Evolutionary conservation across 1,140 invertebrate species (phyloP).

Genomic region (Zaprionus tsacasi): DNA sequence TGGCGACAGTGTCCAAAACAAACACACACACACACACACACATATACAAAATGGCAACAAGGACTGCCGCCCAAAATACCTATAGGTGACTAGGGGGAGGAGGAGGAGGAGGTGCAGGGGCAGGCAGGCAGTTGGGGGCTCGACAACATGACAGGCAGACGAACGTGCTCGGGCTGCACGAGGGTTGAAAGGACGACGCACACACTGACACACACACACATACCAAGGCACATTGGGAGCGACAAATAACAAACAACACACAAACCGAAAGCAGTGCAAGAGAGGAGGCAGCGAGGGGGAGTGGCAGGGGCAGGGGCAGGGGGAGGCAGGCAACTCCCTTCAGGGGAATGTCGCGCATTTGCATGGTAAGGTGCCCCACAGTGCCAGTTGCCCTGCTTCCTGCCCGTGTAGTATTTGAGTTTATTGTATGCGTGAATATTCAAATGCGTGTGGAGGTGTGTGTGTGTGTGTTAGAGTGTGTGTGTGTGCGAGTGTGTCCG

Average conservation of each 20-base stretch:
- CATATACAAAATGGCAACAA: constrained; percentile 71
- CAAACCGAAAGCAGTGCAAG: constrained; percentile 55
- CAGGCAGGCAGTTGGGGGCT: constrained; percentile 1
- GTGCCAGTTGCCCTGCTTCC: constrained; percentile 6
- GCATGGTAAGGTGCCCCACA: constrained; percentile 45
- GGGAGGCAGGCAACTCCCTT: constrained; percentile 39
- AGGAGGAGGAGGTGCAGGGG: no score
- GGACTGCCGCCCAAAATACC: constrained; percentile 49
- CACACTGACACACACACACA: constrained; percentile 29
- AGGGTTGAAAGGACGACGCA: constrained; percentile 71
- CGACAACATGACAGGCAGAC: constrained; percentile 56
- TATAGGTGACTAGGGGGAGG: constrained; percentile 4
- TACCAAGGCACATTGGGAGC: constrained; percentile 52
- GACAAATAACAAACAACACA: constrained; percentile 76
- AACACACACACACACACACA: constrained; percentile 38
- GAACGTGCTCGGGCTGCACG: constrained; percentile 46
- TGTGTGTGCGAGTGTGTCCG: constrained; percentile 46
- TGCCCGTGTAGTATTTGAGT: constrained; percentile 57
- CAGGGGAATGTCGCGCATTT: constrained; percentile 68
- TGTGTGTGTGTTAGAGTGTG: constrained; percentile 18
- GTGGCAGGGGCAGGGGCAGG: not conserved
- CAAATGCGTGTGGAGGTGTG: constrained; percentile 54
- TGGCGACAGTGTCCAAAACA: constrained; percentile 73
- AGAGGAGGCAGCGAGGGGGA: constrained; percentile 24
- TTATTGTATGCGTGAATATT: constrained; percentile 81